These are phyloP conservation scores for Andricus curvator DNA, from an alignment of 2,888 invertebrate species.

Conservation along the genomic window DNA sequence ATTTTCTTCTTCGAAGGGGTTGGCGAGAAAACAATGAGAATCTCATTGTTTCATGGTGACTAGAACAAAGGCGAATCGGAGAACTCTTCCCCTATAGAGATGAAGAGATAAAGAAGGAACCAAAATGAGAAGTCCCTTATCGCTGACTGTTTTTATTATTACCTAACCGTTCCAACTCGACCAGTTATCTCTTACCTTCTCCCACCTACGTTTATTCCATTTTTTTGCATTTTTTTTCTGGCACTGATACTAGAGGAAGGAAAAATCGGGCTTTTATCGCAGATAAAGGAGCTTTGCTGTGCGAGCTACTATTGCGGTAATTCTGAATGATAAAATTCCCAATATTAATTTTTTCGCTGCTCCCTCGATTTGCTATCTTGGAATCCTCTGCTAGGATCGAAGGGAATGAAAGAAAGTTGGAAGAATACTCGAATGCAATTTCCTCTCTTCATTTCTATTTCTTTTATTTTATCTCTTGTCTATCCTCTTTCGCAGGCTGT, in stretches of 20 bases:
- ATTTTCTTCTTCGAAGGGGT: conserved; percentile 7
- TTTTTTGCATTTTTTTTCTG: background rate
- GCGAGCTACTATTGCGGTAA: conserved; percentile 43
- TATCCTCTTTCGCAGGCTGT: conserved; percentile 7
- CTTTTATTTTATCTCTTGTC: conserved; percentile 7
- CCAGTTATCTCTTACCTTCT: conserved; percentile 47
- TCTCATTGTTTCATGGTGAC: conserved; percentile 30
- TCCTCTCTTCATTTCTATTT: background rate
- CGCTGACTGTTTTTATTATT: conserved; percentile 53
- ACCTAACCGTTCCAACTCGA: conserved; percentile 50
- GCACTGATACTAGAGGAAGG: background rate
- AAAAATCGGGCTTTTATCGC: conserved; percentile 30
- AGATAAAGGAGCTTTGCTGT: conserved; percentile 44
- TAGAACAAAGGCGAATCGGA: conserved; percentile 18
- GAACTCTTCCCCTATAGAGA: conserved; percentile 13
- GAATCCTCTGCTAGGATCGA: conserved; percentile 11
- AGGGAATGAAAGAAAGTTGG: conserved; percentile 6
- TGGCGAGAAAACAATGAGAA: conserved; percentile 34
- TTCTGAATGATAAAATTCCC: conserved; percentile 48
- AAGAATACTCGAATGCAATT: conserved; percentile 31
- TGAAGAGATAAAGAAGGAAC: conserved; percentile 43
- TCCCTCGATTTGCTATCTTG: background rate
- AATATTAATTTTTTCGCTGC: conserved; percentile 50
- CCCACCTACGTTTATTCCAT: conserved; percentile 41
- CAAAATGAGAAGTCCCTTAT: conserved; percentile 46